Percentiles rank a stretch among this genome's conserved stretches.
phyloP scores from a whole-genome alignment of 2,797 vertebrate species.

The Microchirus variegatus region DNA sequence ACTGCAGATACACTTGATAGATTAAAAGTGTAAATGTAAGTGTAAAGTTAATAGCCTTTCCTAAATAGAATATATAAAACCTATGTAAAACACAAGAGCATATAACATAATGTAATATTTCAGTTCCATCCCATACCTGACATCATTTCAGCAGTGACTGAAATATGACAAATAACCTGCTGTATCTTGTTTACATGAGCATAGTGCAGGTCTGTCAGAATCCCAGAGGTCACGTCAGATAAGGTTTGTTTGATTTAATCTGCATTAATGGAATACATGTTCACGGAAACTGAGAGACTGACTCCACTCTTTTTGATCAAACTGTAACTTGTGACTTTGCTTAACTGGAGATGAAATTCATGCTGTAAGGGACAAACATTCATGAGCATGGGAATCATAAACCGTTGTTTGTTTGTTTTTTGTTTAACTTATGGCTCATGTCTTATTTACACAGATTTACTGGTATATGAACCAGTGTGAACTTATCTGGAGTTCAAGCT shows the following conservation, averaged over 20 bases:
- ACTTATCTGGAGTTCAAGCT: no score
- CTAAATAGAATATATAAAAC: neutral
- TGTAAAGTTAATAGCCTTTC: neutral
- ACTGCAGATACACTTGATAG: neutral
- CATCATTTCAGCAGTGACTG: neutral
- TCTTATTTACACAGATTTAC: no score
- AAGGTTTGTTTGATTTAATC: constrained; percentile 55
- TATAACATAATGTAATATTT: no score
- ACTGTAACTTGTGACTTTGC: constrained; percentile 53
- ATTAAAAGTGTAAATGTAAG: neutral
- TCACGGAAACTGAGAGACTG: constrained; percentile 57
- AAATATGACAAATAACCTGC: constrained; percentile 12
- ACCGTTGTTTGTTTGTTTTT: no score
- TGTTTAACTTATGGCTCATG: no score
- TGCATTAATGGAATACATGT: constrained; percentile 63
- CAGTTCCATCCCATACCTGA: neutral
- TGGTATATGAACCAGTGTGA: no score
- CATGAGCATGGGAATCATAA: constrained; percentile 7
- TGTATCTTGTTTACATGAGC: constrained; percentile 28
- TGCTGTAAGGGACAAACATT: constrained; percentile 18
- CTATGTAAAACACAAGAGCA: neutral
- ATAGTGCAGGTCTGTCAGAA: constrained; percentile 17
- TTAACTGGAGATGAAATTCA: constrained; percentile 35
- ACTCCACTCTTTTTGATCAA: constrained; percentile 29
- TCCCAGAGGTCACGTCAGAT: constrained; percentile 47